Evolutionary conservation across 1,140 invertebrate species (phyloP), one percentile per base, ranked within the genome.

Genomic region (Trachymyrmex cornetzi): DNA sequence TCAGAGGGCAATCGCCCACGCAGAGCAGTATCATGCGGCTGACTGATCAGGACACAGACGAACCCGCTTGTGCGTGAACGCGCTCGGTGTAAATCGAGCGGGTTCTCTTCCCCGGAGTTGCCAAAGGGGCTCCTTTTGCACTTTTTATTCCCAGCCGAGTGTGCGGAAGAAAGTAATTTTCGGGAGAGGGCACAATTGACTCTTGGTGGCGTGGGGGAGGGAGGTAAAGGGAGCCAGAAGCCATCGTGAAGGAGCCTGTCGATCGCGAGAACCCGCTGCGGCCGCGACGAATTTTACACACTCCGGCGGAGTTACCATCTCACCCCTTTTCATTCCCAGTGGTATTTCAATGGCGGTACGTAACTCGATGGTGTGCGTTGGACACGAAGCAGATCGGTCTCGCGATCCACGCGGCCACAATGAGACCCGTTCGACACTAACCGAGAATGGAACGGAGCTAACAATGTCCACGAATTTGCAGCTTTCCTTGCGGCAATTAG

Each of bases 401-500:
- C 66, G 80, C 80, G 55, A 61, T 74, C 24, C 69, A 48, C 30
- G n/a, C 66, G 48, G 48, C 72, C 72, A 86, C 87, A 89, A 89
- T 89, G 63, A 53, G 71, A 30, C 44, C 75, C 63, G 55, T 79
- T 89, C 72, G 89, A 90, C 88, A 44, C 53, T 69, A 53, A 22
- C 66, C 63, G 63, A 44, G 77, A 87, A 87, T 64, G 88, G 77
- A 75, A 87, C 85, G 69, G 53, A 71, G 61, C 61, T 69, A 75
- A 87, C 80, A 87, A 85, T 87, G 53, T 87, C 81, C 79, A 87
- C 85, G 90, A 91, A 91, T 91, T 90, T 85, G 90, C 89, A 89
- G 89, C 87, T 89, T 87, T 89, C 79, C 89, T 88, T 87, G 90
- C 87, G 85, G 89, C 89, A 91, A 91, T 91, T 91, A 91, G 89